Base-by-base conservation (phyloP, 2,113 vertebrate genomes). In the Poecilia latipinna region DNA sequence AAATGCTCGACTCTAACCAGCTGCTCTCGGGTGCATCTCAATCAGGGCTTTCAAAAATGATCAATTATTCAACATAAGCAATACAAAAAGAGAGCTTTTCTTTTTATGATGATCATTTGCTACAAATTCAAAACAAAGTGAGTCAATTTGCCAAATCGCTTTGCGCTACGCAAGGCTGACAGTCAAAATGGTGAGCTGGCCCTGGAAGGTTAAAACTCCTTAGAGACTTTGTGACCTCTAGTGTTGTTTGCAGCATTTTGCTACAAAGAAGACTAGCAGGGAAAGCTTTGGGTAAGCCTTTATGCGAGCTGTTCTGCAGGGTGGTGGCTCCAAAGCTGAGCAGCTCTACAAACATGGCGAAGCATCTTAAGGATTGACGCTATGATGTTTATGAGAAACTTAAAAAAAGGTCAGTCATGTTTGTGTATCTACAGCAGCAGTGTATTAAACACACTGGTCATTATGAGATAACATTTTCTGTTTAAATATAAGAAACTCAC, bases 1-100 rank as follows among this genome's bases (percentile, higher is more conserved):
- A 77, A 69, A 84, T 61, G 68, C 74, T 54, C 84, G 57, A 42
- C 86, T 83, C 85, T 66, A 48, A 19, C 44, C 44, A 48, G 44
- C 44, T 19, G 13, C 39, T 13, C 39, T 42, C 6, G 17, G 48
- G 5, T 6, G 48, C 48, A 24, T 24, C 48, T 54, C 51, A 24
- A n/a, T 57, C 24, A 24, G 17, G 8, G 51, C 7, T n/a, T 57
- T 57, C 22, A n/a, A 22, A 54, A 54, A 54, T 24, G 17, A 54
- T 54, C 6, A 17, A 57, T 57, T 57, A n/a, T 57, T 24, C 22
- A n/a, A 48, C 44, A 5, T 17, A 48, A 17, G 15, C 44, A 5
- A 48, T 17, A 48, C 13, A 17, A 48, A 48, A 44, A 44, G 17
- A 48, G 2, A 24, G 19, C 24, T 57, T 57, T 57, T 57, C 5